A percentile compares a stretch with the other conserved stretches of the same genome.
phyloP scores from a whole-genome alignment of 2,113 vertebrate genomes.

The Tursiops truncatus region DNA sequence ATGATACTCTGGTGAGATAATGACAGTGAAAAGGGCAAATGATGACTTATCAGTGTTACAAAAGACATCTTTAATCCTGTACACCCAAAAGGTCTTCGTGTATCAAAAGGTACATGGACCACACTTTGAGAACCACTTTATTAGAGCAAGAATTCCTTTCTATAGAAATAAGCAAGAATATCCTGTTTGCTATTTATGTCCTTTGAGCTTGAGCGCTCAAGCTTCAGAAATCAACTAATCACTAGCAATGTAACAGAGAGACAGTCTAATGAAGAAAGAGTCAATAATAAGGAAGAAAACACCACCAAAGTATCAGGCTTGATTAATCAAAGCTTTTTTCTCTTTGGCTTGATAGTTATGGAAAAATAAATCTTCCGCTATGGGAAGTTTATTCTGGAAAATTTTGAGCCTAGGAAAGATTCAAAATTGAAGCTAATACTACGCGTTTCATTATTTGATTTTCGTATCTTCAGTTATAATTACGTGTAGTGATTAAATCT shows the following conservation, averaged over 20 bases:
- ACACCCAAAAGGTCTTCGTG: not conserved
- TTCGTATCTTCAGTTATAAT: conserved; percentile 25
- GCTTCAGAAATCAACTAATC: not conserved
- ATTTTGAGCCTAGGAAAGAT: not conserved
- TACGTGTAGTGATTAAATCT: conserved; percentile 39
- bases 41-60: not conserved
- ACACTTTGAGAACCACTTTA: not conserved
- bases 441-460: not conserved
- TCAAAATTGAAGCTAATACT: not conserved
- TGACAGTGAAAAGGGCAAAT: not conserved
- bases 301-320: not conserved
- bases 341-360: not conserved
- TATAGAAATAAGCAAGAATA: not conserved
- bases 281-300: not conserved
- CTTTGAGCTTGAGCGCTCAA: not conserved
- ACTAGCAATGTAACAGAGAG: not conserved
- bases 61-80: not conserved
- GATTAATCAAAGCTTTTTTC: not conserved
- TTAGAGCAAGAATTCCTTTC: not conserved
- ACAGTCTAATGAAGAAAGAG: not conserved
- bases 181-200: not conserved
- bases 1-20: not conserved
- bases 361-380: not conserved
- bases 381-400: conserved; percentile 3
- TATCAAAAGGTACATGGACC: not conserved